Evolutionary conservation across 53 echinoderm and acorn worm genomes (phyloP).

Genomic region (Echinarachnius parma): DNA sequence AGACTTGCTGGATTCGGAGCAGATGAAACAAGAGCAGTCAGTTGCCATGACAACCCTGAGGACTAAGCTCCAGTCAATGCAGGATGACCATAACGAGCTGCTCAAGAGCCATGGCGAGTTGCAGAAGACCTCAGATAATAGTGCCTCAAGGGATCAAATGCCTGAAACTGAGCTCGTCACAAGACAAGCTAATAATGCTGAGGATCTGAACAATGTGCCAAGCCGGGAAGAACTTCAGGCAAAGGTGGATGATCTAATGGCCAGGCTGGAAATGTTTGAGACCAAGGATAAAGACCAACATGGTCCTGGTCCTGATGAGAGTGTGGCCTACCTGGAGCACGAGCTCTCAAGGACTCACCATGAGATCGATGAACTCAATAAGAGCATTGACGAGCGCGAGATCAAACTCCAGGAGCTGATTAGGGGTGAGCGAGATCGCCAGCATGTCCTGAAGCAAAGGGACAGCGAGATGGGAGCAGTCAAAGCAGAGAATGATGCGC

Average conservation of each 20-base stretch:
- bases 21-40: constrained; percentile 35
- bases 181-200: constrained; percentile 6
- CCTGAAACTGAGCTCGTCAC: background rate
- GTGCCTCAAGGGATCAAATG: background rate
- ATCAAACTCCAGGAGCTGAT: constrained; percentile 36
- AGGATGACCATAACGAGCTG: constrained; percentile 30
- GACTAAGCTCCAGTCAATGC: constrained; percentile 46
- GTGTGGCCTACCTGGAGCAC: constrained; percentile 46
- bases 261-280: constrained; percentile 4
- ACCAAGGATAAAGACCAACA: constrained; percentile 24
- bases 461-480: constrained; percentile 38
- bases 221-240: constrained; percentile 5
- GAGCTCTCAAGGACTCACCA: constrained; percentile 45
- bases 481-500: constrained; percentile 39
- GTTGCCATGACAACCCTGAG: constrained; percentile 43
- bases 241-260: constrained; percentile 6
- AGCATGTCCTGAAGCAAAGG: constrained; percentile 33
- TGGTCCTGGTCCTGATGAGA: constrained; percentile 26
- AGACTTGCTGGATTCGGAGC: constrained; percentile 30
- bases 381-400: constrained; percentile 48
- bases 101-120: constrained; percentile 16
- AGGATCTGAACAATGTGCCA: constrained; percentile 9
- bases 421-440: background rate
- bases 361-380: constrained; percentile 52
- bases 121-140: background rate